Base-by-base conservation (phyloP, 2,888 invertebrate genomes). In the Diogma glabrata region DNA sequence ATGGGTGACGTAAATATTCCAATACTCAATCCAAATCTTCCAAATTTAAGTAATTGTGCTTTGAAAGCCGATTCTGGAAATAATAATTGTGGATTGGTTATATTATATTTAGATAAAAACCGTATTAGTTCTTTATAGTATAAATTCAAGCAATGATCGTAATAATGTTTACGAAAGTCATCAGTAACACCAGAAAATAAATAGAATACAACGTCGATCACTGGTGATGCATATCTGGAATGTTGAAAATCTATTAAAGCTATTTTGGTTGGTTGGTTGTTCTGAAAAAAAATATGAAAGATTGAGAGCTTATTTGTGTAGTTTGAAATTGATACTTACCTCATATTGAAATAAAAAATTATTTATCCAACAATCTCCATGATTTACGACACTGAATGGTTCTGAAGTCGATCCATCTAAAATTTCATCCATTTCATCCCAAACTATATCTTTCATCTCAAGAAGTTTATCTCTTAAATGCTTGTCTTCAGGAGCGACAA, bases 341-440 rank as follows among this genome's bases (percentile, higher is more conserved):
- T 43, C 43, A 43, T 43, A 43, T 22, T 23, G 12, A n/a, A 43
- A 43, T 23, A 43, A 22, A 14, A 43, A 22, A 17, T 43, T 43
- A 23, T 43, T 43, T 3, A 22, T 14, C 43, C 43, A 43, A 43
- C 43, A 43, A 9, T 43, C 43, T 2, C 43, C 43, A 22, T 43
- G 43, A 3, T n/a, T 7, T 8, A 43, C 43, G 5, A 43, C 43
- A n/a, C 22, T 22, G 8, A 22, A 43, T 8, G 43, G 43, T 43
- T 43, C 43, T 23, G 43, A 22, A 22, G 23, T 22, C 9, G 7
- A n/a, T 22, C 43, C 43, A 6, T 43, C n/a, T n/a, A 43, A 43
- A 8, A 43, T 23, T 43, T 43, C 23, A n/a, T 8, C 43, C 43
- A 43, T 43, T n/a, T 43, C 43, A 9, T 22, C n/a, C 43, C 43